Percentiles rank a stretch among this genome's conserved stretches.
Evolutionary conservation across 1,140 invertebrate genomes (phyloP).

Genomic region (Micrasema longulum): DNA sequence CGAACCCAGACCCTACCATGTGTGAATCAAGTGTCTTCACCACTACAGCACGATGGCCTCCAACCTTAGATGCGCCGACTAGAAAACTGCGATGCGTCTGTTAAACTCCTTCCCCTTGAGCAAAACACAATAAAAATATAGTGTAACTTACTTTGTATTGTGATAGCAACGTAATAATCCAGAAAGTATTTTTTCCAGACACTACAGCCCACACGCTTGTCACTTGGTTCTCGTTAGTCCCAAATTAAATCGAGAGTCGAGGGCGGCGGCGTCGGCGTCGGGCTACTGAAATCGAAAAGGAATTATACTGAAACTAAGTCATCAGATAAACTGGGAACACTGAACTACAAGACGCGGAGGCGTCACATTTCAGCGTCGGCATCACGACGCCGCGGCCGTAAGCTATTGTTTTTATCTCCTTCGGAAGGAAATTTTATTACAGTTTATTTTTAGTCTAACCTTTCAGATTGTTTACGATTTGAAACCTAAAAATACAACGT

Average conservation of each 20-base stretch:
- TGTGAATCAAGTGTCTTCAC: neutral
- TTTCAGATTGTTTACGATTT: too few species aligned
- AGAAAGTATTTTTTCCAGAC: conserved; percentile 19
- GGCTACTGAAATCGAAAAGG: neutral
- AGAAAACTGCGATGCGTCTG: neutral
- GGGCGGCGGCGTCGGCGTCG: neutral
- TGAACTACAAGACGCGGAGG: too few species aligned
- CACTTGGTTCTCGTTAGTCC: conserved; percentile 3
- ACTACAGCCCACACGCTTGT: conserved; percentile 13
- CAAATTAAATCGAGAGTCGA: conserved; percentile 8
- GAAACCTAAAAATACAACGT: too few species aligned
- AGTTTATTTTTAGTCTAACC: too few species aligned
- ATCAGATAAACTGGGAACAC: too few species aligned
- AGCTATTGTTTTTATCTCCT: too few species aligned
- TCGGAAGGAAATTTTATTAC: too few species aligned
- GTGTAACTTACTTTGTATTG: neutral
- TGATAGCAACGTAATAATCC: neutral
- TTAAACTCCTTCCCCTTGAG: too few species aligned
- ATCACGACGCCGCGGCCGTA: too few species aligned
- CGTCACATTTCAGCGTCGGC: too few species aligned
- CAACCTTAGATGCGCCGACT: neutral
- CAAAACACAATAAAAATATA: neutral
- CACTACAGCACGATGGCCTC: neutral
- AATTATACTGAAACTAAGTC: neutral
- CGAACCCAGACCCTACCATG: too few species aligned